Base-by-base conservation (phyloP, 92 coral and sea anemone species). In the Montipora capitata region DNA sequence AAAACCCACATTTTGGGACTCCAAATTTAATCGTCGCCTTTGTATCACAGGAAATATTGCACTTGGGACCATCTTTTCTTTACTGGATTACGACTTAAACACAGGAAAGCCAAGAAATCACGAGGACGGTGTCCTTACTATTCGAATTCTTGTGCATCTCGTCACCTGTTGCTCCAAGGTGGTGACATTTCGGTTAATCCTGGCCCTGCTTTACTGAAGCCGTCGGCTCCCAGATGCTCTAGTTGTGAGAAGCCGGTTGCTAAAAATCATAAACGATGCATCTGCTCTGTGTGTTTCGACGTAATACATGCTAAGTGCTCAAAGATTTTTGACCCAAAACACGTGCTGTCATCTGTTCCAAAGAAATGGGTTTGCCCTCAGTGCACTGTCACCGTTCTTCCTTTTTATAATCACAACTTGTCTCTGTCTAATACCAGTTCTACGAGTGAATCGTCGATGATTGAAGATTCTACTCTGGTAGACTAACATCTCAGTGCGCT, bases 141-240 rank as follows among this genome's bases (percentile, higher is more conserved):
- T 20, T 62, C 68, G 68, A 62, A 13, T 20, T 62, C 68, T 62
- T 62, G 68, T 62, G 68, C 68, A 8, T n/a, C 38, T 7, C 5
- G 38, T 20, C 38, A 62, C 9, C 7, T 62, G 35, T n/a, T 62
- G 68, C 68, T 62, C 68, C 68, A 13, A 13, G 84, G 68, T 40
- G 72, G 17, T 52, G 72, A 83, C 18, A 69, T 52, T 40, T 66
- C 18, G 35, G 88, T 57, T 20, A 62, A n/a, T 62, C 68, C 68
- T 20, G 68, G 1, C 27, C 68, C 68, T 14, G 14, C 68, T 15
- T 0, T 0, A 20, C 68, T n/a, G 7, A 62, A 62, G 35, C 1
- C 68, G 35, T n/a, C 38, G 35, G 68, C 38, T 20, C 68, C 68
- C 35, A n/a, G 68, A 62, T 62, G 17, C 68, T 20, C 68, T 7